A percentile compares a stretch with the other conserved stretches of the same genome.
These are phyloP conservation scores for Hyles lineata DNA, from an alignment of 2,888 invertebrate genomes.

Conservation along the genomic window DNA sequence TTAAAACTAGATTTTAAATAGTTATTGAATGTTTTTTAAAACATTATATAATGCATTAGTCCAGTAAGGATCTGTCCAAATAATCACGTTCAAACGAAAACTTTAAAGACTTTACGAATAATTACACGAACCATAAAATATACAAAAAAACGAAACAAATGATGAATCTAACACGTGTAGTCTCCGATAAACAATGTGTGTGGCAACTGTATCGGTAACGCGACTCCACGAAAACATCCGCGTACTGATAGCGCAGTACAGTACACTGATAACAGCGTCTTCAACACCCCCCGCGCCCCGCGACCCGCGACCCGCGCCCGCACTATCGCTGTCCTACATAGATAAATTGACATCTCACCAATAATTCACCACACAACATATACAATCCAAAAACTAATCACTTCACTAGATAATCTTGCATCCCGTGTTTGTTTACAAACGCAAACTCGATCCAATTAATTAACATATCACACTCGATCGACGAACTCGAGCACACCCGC, in stretches of 20 bases:
- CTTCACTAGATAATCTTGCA: conserved; percentile 9
- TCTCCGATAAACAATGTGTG: neutral
- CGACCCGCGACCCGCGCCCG: neutral
- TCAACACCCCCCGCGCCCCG: neutral
- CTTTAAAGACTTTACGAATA: no score
- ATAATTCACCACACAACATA: neutral
- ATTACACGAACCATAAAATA: neutral
- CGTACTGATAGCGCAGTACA: conserved; percentile 6
- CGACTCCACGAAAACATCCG: conserved; percentile 19
- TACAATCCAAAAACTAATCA: neutral
- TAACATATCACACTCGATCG: conserved; percentile 6
- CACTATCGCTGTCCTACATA: conserved; percentile 16
- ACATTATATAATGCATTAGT: no score
- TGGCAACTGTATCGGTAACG: neutral
- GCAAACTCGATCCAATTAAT: conserved; percentile 14
- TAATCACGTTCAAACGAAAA: no score
- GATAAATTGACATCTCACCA: conserved; percentile 19
- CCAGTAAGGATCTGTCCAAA: no score
- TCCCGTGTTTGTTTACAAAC: conserved; percentile 27
- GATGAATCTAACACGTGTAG: neutral
- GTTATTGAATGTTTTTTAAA: no score
- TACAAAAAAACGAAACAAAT: neutral
- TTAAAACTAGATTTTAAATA: no score
- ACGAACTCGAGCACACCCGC: neutral
- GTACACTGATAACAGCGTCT: conserved; percentile 11